Conservation (phyloP, 2,797 vertebrate genomes). For the Enteromius mattozi region DNA sequence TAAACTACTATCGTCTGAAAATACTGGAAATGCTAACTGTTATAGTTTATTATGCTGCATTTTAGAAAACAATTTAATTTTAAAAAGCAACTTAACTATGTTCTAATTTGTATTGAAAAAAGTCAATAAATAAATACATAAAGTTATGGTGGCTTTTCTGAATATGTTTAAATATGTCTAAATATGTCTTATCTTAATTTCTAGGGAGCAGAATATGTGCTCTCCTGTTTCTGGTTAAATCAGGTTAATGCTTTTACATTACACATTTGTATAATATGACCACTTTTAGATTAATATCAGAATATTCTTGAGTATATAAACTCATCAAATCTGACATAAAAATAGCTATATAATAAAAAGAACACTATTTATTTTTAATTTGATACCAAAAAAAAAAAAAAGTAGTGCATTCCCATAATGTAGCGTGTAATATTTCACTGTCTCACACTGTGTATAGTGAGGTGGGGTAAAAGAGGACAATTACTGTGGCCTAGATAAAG, state of each 20-base stretch:
- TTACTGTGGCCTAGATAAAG: conserved; percentile 71
- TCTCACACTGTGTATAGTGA: conserved; percentile 18
- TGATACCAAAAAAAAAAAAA: neutral
- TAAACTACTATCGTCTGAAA: too few species aligned
- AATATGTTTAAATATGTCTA: neutral
- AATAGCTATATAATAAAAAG: neutral
- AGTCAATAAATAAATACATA: neutral
- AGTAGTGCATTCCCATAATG: neutral
- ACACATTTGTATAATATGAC: neutral
- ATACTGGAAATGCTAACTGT: neutral
- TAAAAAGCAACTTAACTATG: too few species aligned
- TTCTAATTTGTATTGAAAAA: neutral
- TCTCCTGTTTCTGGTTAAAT: neutral
- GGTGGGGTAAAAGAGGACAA: conserved; percentile 44
- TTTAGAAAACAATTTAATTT: neutral
- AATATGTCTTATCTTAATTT: neutral
- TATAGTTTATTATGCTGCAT: neutral
- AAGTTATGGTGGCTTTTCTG: neutral
- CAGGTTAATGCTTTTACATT: neutral
- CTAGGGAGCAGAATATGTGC: neutral
- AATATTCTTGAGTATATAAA: neutral
- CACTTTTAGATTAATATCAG: neutral
- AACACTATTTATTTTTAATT: neutral
- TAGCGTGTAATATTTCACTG: conserved; percentile 13
- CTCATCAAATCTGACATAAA: neutral